Base-by-base conservation (phyloP, 2,888 invertebrate genomes). In the Tachystola acroxantha region DNA sequence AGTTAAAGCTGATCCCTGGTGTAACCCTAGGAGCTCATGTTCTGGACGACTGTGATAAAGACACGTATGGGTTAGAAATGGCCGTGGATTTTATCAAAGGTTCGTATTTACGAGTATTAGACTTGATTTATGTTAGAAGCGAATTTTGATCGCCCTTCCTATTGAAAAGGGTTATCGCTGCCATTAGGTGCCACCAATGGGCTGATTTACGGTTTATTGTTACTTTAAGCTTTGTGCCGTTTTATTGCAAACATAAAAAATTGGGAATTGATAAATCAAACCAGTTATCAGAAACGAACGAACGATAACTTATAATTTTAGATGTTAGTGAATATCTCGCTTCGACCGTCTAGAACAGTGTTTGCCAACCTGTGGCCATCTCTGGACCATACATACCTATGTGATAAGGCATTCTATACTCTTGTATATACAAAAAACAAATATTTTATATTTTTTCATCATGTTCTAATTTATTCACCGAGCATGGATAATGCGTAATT, bases 21-120 rank as follows among this genome's bases (percentile, higher is more conserved):
- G 91, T 96, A 35, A 91, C 88, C 3, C 80, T 97, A 7, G 97
- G 97, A 24, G 96, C 96, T 7, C 94, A 96, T 65, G 92, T 97
- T 35, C 88, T 97, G 45, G 97, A 97, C 66, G 97, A 97, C 76
- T 97, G 97, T 75, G 97, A 97, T 86, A 95, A 96, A 79, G 97
- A 97, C 70, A 97, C 97, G 0, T 97, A 97, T 63, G 97, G 97
- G 0, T 86, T 97, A 48, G 97, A 97, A 72, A 97, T 97, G 93
- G 96, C 97, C 10, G 95, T 97, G 10, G 97, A 97, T 79, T 97
- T 97, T 73, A 97, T 97, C 45, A 96, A 97, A 93, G 97, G 97
- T 97, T 82, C 87, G 91, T 73, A 19, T 22, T 7, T 14, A 10
- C 6, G 9, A 5, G 6, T 25, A 13, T 28, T n/a, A 4, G 2